phyloP scores from a whole-genome alignment of 2,888 invertebrate species.

The Bellardia pandia region DNA sequence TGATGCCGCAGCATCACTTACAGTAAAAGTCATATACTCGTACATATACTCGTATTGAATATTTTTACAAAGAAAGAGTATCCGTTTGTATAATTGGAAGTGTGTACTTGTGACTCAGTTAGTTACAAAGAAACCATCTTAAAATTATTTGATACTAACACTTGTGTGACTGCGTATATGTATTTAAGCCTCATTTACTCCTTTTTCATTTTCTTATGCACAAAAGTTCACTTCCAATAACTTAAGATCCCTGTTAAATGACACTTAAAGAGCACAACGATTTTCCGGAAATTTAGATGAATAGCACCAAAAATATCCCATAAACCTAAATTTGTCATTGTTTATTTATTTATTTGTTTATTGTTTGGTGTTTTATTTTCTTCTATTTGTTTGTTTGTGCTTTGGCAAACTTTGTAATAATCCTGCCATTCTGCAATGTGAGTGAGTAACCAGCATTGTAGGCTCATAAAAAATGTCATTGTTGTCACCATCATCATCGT shows the following conservation, averaged over 20 bases:
- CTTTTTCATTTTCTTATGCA: neutral
- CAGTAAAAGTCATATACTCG: slow-evolving; percentile 3
- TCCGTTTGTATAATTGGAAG: neutral
- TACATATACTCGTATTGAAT: neutral
- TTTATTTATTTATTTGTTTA: slow-evolving; percentile 6
- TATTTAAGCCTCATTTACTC: neutral
- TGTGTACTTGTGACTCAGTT: neutral
- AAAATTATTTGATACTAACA: neutral
- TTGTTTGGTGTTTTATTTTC: slow-evolving; percentile 23
- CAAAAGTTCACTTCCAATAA: neutral
- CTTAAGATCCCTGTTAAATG: slow-evolving; percentile 1
- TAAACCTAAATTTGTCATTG: slow-evolving; percentile 41
- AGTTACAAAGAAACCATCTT: neutral
- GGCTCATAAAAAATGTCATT: slow-evolving; percentile 8
- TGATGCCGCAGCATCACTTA: slow-evolving; percentile 16
- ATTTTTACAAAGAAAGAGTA: neutral
- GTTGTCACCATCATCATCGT: neutral
- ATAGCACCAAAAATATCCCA: slow-evolving; percentile 12
- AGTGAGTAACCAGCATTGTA: slow-evolving; percentile 22
- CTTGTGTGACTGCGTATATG: neutral
- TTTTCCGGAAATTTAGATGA: slow-evolving; percentile 3
- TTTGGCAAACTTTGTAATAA: slow-evolving; percentile 30
- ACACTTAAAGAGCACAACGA: neutral
- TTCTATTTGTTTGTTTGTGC: neutral
- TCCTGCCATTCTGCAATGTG: neutral